Evolutionary conservation across 2,113 vertebrate species (phyloP).

Genomic region (Shinisaurus crocodilurus): DNA sequence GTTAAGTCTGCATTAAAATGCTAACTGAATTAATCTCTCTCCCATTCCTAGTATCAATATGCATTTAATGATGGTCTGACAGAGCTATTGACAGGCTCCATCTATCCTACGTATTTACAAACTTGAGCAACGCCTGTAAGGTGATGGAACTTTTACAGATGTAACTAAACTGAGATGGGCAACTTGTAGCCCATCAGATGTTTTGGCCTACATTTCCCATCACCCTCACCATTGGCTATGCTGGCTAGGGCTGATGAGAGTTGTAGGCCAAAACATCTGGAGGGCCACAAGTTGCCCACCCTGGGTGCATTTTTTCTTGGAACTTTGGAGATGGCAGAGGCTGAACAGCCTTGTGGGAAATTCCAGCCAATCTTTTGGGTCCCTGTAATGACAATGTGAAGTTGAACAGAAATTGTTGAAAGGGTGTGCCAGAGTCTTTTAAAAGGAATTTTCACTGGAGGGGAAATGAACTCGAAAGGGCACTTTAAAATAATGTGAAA

Average conservation of each 20-base stretch:
- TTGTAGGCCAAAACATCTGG: too few species aligned
- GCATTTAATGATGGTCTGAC: neutral
- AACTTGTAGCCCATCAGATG: too few species aligned
- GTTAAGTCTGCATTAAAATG: too few species aligned
- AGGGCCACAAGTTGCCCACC: too few species aligned
- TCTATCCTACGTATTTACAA: neutral
- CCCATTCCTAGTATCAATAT: neutral
- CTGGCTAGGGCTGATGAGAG: too few species aligned
- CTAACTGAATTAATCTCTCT: too few species aligned
- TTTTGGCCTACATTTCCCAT: too few species aligned
- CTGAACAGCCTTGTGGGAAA: conserved; percentile 21
- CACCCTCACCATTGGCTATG: too few species aligned
- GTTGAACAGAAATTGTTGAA: neutral
- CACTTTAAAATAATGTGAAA: too few species aligned
- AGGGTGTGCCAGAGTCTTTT: neutral
- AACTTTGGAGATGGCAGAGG: neutral
- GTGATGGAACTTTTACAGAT: neutral
- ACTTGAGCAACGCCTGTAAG: too few species aligned
- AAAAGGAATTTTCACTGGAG: too few species aligned
- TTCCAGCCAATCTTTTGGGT: neutral
- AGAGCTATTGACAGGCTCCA: neutral
- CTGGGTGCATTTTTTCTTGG: neutral
- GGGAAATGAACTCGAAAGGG: too few species aligned
- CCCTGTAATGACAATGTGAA: neutral
- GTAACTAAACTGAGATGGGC: neutral